Evolutionary conservation across 2,888 invertebrate species (phyloP).

Genomic region (Euproctis similis): DNA sequence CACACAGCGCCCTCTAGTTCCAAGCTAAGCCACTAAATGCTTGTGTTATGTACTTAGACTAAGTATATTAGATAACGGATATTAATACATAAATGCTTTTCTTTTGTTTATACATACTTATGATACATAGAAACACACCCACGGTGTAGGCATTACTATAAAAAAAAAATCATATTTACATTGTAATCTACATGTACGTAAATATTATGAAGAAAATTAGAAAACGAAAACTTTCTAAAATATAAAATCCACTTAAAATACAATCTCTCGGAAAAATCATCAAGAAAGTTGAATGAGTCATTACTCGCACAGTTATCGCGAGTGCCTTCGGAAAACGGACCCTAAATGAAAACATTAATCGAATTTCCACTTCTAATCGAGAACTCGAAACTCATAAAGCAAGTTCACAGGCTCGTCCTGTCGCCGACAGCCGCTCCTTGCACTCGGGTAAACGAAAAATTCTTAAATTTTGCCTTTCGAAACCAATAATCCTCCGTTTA

Average conservation of each 20-base stretch:
- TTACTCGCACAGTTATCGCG: slow-evolving; percentile 28
- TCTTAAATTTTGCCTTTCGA: slow-evolving; percentile 43
- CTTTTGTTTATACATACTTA: too few relatives aligned
- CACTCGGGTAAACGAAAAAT: slow-evolving; percentile 38
- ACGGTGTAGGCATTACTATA: too few relatives aligned
- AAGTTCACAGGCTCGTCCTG: slow-evolving; percentile 34
- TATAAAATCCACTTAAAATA: slow-evolving; percentile 14
- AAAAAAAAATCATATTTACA: too few relatives aligned
- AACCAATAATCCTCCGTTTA: slow-evolving; percentile 42
- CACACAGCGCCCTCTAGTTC: too few relatives aligned
- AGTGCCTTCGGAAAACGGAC: slow-evolving; percentile 21
- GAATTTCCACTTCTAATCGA: slow-evolving; percentile 49
- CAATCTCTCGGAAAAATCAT: slow-evolving; percentile 16
- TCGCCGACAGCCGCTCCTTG: slow-evolving; percentile 39
- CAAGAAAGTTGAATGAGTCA: slow-evolving; percentile 28
- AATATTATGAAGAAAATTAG: too few relatives aligned
- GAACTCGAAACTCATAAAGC: slow-evolving; percentile 54
- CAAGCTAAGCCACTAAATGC: too few relatives aligned
- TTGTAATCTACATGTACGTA: too few relatives aligned
- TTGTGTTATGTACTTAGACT: too few relatives aligned
- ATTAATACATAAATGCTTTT: too few relatives aligned
- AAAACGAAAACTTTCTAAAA: too few relatives aligned
- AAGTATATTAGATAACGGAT: too few relatives aligned
- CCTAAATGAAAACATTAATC: slow-evolving; percentile 45
- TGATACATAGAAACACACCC: too few relatives aligned